Evolutionary conservation across 2,113 vertebrate genomes (phyloP).

Genomic region (Xyliphius kryptos): DNA sequence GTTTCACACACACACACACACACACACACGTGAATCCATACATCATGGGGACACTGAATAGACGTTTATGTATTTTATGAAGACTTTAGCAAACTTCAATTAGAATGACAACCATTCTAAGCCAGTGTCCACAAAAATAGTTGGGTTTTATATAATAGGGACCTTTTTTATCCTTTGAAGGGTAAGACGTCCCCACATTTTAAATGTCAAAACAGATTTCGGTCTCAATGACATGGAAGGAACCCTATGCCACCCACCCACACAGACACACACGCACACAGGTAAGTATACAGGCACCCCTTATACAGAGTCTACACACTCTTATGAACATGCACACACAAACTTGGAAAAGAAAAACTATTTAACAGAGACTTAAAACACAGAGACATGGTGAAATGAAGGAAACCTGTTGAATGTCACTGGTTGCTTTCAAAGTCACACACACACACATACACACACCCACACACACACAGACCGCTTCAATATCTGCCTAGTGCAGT

Average conservation of each 20-base stretch:
- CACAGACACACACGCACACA: neutral
- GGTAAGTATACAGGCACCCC: slow-evolving; percentile 4
- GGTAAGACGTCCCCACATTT: no score
- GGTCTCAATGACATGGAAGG: no score
- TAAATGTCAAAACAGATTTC: no score
- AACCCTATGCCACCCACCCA: neutral
- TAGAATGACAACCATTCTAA: no score
- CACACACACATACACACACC: slow-evolving; percentile 32
- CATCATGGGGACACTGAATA: no score
- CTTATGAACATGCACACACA: neutral
- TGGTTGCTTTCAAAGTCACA: slow-evolving; percentile 22
- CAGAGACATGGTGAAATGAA: slow-evolving; percentile 8
- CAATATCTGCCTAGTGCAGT: neutral
- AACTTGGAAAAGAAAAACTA: slow-evolving; percentile 1
- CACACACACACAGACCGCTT: slow-evolving; percentile 19
- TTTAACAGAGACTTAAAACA: neutral
- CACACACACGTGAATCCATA: neutral
- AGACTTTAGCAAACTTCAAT: no score
- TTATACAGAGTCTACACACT: slow-evolving; percentile 14
- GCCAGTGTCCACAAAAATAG: no score
- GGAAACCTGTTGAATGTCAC: slow-evolving; percentile 35
- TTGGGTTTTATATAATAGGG: no score
- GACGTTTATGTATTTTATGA: no score
- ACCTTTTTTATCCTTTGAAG: no score
- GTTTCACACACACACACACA: slow-evolving; percentile 20